phyloP scores from a whole-genome alignment of 2,113 vertebrate species.

The Chaetorhynchus papuensis region DNA sequence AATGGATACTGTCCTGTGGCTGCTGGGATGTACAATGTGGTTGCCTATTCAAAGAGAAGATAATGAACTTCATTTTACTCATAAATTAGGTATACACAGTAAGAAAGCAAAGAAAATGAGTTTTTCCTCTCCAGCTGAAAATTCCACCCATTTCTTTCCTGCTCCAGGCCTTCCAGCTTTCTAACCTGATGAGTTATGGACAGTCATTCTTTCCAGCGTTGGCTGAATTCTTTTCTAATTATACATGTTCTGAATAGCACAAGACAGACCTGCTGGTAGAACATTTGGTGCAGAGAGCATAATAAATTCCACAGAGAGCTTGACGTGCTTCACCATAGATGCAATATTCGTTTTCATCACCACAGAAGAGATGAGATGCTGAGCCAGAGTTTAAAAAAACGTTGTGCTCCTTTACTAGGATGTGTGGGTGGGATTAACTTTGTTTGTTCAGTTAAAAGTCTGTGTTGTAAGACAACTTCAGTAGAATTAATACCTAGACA shows the following conservation, averaged over 20 bases:
- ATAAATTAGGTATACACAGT: not conserved
- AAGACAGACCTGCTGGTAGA: constrained; percentile 43
- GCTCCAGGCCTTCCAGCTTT: constrained; percentile 20
- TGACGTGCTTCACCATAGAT: constrained; percentile 37
- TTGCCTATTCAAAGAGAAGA: not conserved
- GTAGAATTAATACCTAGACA: not conserved
- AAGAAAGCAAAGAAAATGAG: not conserved
- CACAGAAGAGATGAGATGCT: constrained; percentile 13
- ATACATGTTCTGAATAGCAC: constrained; percentile 39
- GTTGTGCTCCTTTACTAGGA: not conserved
- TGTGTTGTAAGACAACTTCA: not conserved
- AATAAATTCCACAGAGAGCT: constrained; percentile 60
- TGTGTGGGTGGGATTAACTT: not conserved
- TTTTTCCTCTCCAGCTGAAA: not conserved
- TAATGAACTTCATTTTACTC: not conserved
- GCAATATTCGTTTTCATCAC: constrained; percentile 48
- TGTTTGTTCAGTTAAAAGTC: not conserved
- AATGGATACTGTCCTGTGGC: not conserved
- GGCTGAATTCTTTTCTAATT: constrained; percentile 63
- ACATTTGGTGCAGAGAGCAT: constrained; percentile 48
- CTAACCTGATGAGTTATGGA: constrained; percentile 57
- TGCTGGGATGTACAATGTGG: not conserved
- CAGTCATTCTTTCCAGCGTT: constrained; percentile 15
- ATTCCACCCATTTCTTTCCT: not conserved
- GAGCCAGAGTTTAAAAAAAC: not conserved